A percentile compares a stretch with the other conserved stretches of the same genome.
These are phyloP conservation scores for Eleutherodactylus coqui DNA, from an alignment of 2,797 vertebrate genomes.

Conservation along the genomic window DNA sequence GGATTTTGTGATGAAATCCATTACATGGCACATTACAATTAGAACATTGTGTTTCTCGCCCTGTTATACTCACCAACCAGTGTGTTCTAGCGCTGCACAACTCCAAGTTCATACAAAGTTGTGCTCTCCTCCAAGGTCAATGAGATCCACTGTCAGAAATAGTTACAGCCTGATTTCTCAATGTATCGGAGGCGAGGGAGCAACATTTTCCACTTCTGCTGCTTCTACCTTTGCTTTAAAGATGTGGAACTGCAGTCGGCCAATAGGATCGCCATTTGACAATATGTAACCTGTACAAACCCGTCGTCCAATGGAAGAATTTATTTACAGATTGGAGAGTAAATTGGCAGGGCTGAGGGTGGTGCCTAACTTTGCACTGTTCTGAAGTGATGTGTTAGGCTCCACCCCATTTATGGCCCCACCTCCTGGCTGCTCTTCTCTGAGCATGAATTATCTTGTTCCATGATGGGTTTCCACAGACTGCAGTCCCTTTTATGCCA, in stretches of 20 bases:
- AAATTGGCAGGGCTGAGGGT: too few relatives aligned
- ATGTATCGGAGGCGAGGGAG: neutral
- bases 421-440: too few relatives aligned
- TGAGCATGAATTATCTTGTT: too few relatives aligned
- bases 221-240: neutral
- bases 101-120: conserved; percentile 13
- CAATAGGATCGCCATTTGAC: neutral
- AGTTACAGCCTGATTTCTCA: conserved; percentile 17
- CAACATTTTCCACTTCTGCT: neutral
- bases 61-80: conserved; percentile 26
- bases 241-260: neutral
- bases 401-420: too few relatives aligned
- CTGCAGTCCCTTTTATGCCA: too few relatives aligned
- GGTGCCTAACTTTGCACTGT: too few relatives aligned
- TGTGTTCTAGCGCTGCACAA: neutral
- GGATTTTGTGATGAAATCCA: conserved; percentile 54
- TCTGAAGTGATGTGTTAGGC: too few relatives aligned
- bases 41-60: conserved; percentile 48
- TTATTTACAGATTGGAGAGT: too few relatives aligned
- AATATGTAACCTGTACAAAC: too few relatives aligned
- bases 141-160: conserved; percentile 7
- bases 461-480: too few relatives aligned
- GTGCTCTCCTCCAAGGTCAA: conserved; percentile 32
- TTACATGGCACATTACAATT: conserved; percentile 59
- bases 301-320: too few relatives aligned